phyloP scores from a whole-genome alignment of 2,113 vertebrate genomes.

The Tamias sibiricus region DNA sequence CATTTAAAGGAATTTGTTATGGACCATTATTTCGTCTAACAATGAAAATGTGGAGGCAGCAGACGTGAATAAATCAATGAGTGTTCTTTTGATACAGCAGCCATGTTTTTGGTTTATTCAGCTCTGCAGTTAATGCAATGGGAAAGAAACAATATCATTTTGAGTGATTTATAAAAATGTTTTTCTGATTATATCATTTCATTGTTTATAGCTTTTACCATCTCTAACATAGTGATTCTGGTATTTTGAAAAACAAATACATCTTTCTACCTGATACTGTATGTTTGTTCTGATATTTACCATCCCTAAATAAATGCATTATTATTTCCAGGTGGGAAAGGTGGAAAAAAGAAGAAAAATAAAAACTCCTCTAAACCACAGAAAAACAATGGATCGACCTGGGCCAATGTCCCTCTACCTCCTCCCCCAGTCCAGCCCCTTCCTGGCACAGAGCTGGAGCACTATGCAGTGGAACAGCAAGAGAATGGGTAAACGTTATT shows the following conservation, averaged over 20 bases:
- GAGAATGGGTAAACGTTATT: conserved; percentile 92
- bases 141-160: conserved; percentile 74
- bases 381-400: conserved; percentile 96
- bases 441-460: conserved; percentile 97
- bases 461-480: conserved; percentile 94
- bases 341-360: conserved; percentile 99
- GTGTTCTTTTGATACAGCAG: conserved; percentile 63
- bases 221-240: conserved; percentile 67
- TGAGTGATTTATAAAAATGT: conserved; percentile 72
- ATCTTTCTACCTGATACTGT: conserved; percentile 58
- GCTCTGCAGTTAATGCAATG: conserved; percentile 51
- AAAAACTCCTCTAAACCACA: conserved; percentile 93
- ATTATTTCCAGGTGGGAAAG: conserved; percentile 94
- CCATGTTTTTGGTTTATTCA: conserved; percentile 68
- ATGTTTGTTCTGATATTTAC: conserved; percentile 21
- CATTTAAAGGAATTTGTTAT: conserved; percentile 79
- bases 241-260: conserved; percentile 79
- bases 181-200: conserved; percentile 70
- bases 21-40: conserved; percentile 74
- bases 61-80: conserved; percentile 78
- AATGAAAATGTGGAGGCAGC: conserved; percentile 69
- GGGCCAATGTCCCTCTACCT: conserved; percentile 97
- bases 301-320: conserved; percentile 66
- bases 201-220: conserved; percentile 80
- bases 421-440: conserved; percentile 97